Percentiles rank a stretch among this genome's conserved stretches.
Evolutionary conservation across 2,888 invertebrate genomes (phyloP).

Genomic region (Cacoxenus indagator): DNA sequence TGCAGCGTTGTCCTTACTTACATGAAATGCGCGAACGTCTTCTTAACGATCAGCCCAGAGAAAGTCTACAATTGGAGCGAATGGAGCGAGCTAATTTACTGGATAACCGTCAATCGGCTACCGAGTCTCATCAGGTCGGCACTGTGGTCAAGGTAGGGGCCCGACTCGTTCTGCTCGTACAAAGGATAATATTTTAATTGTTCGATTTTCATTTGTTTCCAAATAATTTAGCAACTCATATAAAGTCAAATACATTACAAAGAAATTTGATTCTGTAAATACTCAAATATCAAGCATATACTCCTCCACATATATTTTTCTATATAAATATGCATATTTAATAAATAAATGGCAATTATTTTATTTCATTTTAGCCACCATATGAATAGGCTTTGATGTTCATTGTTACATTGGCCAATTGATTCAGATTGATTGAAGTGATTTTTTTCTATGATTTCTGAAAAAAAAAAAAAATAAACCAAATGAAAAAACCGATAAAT

Average conservation of each 20-base stretch:
- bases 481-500: conserved; percentile 39
- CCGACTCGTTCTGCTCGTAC: conserved; percentile 64
- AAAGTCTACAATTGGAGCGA: conserved; percentile 77
- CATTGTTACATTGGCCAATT: background rate
- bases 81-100: conserved; percentile 73
- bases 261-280: no score
- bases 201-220: background rate
- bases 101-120: conserved; percentile 71
- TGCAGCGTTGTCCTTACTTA: conserved; percentile 86
- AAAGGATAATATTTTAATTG: conserved; percentile 52
- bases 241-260: no score
- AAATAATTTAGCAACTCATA: no score
- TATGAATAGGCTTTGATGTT: background rate
- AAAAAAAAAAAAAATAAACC: background rate
- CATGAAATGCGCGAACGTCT: conserved; percentile 95
- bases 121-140: conserved; percentile 81
- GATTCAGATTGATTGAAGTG: conserved; percentile 2
- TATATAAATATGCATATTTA: no score
- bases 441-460: background rate
- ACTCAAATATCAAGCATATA: no score
- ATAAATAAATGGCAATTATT: no score
- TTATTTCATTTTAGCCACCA: conserved; percentile 3
- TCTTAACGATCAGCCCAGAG: conserved; percentile 78
- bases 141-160: conserved; percentile 88
- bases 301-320: no score